Evolutionary conservation across 2,797 vertebrate genomes (phyloP), one percentile per base, ranked within the genome.

Genomic region (Gadopsis bispinosus): DNA sequence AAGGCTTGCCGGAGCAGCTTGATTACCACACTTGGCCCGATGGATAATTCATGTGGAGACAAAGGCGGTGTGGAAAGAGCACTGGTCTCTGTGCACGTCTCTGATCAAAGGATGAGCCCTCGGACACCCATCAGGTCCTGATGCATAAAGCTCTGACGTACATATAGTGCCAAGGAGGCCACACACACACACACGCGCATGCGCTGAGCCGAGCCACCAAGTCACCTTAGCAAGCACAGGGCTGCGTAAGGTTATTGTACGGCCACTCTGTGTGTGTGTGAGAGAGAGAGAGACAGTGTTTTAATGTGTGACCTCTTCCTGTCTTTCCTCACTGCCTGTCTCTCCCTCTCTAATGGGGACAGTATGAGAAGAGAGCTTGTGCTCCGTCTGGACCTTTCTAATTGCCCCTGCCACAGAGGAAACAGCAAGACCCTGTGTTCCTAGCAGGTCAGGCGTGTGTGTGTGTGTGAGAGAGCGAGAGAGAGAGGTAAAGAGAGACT

Each of bases 401-500:
- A 96, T 95, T 95, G 93, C 94, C 86, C 91, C 91, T 89, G 92
- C 90, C 88, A 94, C 92, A 93, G 92, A 92, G 92, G 92, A 90
- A 87, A 95, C 94, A 95, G 93, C 95, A 86, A 89, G 87, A 88
- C 90, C 91, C 93, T 97, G 95, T 97, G 93, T 97, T 95, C 95
- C 92, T 91, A 92, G 93, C 95, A 97, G 97, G 95, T 98, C 97
- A 93, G 97, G 96, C 93, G 95, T 98, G 96, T 94, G 97, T 96
- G 96, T 92, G 96, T 91, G 62, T 20, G 72, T 31, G 68, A 20
- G 68, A 17, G 64, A n/a, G 70, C 19, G 75, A 14, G 61, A 14
- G 75, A 73, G 70, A 75, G 77, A 64, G 55, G 9, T 7, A 75
- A 78, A 77, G 83, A 79, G 85, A 79, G 83, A 77, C 95, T 79